Evolutionary conservation across 2,113 vertebrate species (phyloP).

Genomic region (Synchiropus splendidus): DNA sequence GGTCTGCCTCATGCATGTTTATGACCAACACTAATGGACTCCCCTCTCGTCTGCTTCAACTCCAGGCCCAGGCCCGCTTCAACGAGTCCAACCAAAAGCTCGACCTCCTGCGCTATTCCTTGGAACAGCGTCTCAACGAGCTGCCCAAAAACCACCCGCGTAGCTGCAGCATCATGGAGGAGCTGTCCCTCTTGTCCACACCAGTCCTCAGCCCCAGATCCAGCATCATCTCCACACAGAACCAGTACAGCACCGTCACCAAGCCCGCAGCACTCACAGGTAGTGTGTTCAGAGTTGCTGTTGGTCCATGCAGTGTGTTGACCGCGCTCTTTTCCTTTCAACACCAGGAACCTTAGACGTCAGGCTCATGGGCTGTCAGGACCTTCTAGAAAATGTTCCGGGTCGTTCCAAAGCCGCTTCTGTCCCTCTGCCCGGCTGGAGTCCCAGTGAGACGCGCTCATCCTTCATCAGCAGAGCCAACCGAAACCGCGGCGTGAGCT

Average conservation of each 20-base stretch:
- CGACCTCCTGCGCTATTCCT: conserved; percentile 89
- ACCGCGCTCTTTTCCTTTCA: neutral
- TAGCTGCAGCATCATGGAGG: conserved; percentile 87
- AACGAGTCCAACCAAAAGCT: conserved; percentile 97
- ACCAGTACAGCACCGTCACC: conserved; percentile 92
- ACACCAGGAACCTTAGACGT: conserved; percentile 90
- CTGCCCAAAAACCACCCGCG: conserved; percentile 93
- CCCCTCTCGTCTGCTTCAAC: neutral
- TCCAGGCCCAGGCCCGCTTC: conserved; percentile 86
- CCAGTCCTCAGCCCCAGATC: conserved; percentile 88
- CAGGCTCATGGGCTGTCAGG: conserved; percentile 97
- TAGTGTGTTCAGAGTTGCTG: neutral
- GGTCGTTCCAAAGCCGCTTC: conserved; percentile 91
- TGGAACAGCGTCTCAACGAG: conserved; percentile 92
- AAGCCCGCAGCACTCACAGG: conserved; percentile 97
- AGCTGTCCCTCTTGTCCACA: conserved; percentile 82
- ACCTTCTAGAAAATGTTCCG: conserved; percentile 93
- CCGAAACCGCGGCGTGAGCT: conserved; percentile 83
- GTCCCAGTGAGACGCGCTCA: conserved; percentile 89
- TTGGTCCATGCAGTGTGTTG: neutral
- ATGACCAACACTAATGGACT: neutral
- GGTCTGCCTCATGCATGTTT: too few species aligned
- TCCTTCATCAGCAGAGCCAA: conserved; percentile 94
- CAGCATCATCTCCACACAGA: conserved; percentile 88
- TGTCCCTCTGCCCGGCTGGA: conserved; percentile 85